Conservation (phyloP, 2,888 invertebrate genomes). For the Biston betularia region DNA sequence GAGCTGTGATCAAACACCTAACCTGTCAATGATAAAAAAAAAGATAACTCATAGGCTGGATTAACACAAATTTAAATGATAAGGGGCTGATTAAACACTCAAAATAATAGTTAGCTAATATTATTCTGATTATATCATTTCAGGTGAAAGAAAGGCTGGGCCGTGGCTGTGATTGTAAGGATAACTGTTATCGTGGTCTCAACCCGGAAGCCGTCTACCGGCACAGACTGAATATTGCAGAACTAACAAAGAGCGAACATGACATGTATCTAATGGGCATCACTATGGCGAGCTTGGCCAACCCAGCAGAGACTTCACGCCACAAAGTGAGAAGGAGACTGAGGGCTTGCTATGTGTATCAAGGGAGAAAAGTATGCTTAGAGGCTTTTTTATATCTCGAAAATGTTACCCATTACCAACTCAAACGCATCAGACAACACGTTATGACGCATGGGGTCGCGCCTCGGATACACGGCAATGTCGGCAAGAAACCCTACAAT, state of each 20-base stretch:
- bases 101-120: too few relatives aligned
- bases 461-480: slow-evolving; percentile 92
- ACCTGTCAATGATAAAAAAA: too few relatives aligned
- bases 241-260: slow-evolving; percentile 92
- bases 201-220: slow-evolving; percentile 91
- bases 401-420: slow-evolving; percentile 92
- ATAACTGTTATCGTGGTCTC: slow-evolving; percentile 91
- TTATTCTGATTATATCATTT: slow-evolving; percentile 50
- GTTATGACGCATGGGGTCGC: slow-evolving; percentile 93
- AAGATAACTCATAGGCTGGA: too few relatives aligned
- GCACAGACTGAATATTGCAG: slow-evolving; percentile 92
- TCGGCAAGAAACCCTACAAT: slow-evolving; percentile 93
- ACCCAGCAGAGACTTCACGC: slow-evolving; percentile 90
- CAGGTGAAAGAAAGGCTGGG: slow-evolving; percentile 90
- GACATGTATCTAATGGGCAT: slow-evolving; percentile 95
- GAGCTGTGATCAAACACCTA: too few relatives aligned
- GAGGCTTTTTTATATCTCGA: slow-evolving; percentile 93
- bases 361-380: slow-evolving; percentile 91
- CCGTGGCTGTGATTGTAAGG: slow-evolving; percentile 92
- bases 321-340: slow-evolving; percentile 91
- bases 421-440: slow-evolving; percentile 92
- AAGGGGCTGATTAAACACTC: too few relatives aligned
- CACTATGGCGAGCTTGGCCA: slow-evolving; percentile 92
- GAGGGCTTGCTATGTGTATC: slow-evolving; percentile 91
- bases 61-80: too few relatives aligned